Evolutionary conservation across 1,140 invertebrate species (phyloP).

Genomic region (Musca vetustissima): DNA sequence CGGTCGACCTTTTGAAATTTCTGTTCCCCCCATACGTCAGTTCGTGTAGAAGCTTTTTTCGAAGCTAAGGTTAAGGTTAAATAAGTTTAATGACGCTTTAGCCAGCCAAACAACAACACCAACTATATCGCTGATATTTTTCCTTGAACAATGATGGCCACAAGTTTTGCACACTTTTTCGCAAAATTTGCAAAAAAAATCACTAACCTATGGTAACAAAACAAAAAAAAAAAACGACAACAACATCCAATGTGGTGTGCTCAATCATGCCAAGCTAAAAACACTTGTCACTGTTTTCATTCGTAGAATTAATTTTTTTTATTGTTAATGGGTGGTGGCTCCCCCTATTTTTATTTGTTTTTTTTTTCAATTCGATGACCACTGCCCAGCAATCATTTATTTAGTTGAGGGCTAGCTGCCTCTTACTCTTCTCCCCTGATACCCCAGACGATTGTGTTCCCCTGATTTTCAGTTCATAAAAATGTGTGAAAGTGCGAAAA

Average conservation of each 20-base stretch:
- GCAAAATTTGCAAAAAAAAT: too few species aligned
- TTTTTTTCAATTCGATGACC: not conserved
- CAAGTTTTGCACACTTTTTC: too few species aligned
- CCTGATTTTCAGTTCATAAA: too few species aligned
- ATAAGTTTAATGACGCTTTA: slow-evolving; percentile 21
- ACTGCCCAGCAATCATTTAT: slow-evolving; percentile 6
- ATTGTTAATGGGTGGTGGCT: not conserved
- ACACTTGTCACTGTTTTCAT: too few species aligned
- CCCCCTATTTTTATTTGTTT: too few species aligned
- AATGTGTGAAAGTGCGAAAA: too few species aligned
- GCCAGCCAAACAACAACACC: not conserved
- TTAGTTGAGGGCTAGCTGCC: not conserved
- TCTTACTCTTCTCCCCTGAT: not conserved
- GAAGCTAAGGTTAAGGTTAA: slow-evolving; percentile 56
- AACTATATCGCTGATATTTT: too few species aligned
- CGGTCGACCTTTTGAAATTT: slow-evolving; percentile 35
- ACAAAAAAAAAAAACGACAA: not conserved
- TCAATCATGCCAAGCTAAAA: too few species aligned
- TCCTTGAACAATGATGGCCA: too few species aligned
- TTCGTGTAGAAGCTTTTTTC: slow-evolving; percentile 56
- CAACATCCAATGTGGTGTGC: too few species aligned
- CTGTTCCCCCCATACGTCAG: slow-evolving; percentile 53
- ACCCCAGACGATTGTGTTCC: too few species aligned
- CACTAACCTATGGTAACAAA: not conserved
- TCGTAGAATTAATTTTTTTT: not conserved